phyloP scores from a whole-genome alignment of 2,113 vertebrate genomes.

The Felis catus region F.catus_Fca126_mat1.0 CM031414.1:119958501-119959000 shows the following conservation, averaged over 20 bases:
- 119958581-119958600: background rate
- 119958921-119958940: background rate
- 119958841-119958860: background rate
- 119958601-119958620: background rate
- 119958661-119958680: slow-evolving; percentile 31
- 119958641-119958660: slow-evolving; percentile 46
- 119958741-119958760: background rate
- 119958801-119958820: background rate
- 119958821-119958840: background rate
- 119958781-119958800: background rate
- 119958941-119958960: background rate
- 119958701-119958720: background rate
- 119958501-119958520: background rate
- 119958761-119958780: background rate
- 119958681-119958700: background rate
- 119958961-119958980: background rate
- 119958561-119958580: background rate
- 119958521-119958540: background rate
- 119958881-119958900: background rate
- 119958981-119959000: background rate
- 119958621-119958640: background rate
- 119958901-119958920: background rate
- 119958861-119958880: background rate
- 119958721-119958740: background rate
- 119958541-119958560: background rate